Evolutionary conservation across 2,113 vertebrate genomes (phyloP).

Genomic region (Dendropsophus ebraccatus): DNA sequence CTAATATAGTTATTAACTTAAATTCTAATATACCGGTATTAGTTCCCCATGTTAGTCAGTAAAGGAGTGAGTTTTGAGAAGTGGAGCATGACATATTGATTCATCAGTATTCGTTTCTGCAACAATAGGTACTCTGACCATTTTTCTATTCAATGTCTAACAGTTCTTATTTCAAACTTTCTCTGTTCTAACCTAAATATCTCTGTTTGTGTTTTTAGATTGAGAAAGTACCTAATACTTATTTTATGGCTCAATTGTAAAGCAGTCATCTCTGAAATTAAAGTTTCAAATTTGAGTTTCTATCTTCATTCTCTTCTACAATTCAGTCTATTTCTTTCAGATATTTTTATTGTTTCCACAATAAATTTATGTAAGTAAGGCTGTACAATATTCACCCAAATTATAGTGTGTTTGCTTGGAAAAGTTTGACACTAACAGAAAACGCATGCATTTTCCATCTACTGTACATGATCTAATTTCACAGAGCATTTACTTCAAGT

Average conservation of each 20-base stretch:
- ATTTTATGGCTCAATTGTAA: slow-evolving; percentile 48
- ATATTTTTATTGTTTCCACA: slow-evolving; percentile 31
- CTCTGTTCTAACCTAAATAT: background rate
- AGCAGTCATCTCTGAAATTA: slow-evolving; percentile 54
- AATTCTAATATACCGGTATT: too few species aligned
- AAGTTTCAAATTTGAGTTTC: slow-evolving; percentile 39
- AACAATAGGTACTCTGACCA: background rate
- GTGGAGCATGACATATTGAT: background rate
- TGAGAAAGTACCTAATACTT: slow-evolving; percentile 6
- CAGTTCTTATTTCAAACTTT: background rate
- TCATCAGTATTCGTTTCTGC: too few species aligned
- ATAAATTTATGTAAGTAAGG: slow-evolving; percentile 32
- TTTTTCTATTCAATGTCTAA: background rate
- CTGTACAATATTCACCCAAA: slow-evolving; percentile 43
- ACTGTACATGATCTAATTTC: slow-evolving; percentile 58
- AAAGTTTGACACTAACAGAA: slow-evolving; percentile 38
- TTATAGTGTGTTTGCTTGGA: slow-evolving; percentile 41
- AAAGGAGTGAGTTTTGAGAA: background rate
- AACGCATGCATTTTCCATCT: slow-evolving; percentile 54
- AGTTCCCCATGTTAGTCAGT: too few species aligned
- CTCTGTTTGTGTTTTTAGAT: slow-evolving; percentile 23
- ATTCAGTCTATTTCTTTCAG: slow-evolving; percentile 28
- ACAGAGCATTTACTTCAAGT: slow-evolving; percentile 55
- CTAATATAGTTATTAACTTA: too few species aligned
- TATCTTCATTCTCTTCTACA: background rate